phyloP scores from a whole-genome alignment of 2,797 vertebrate species.

The Malacoctenus gilli region DNA sequence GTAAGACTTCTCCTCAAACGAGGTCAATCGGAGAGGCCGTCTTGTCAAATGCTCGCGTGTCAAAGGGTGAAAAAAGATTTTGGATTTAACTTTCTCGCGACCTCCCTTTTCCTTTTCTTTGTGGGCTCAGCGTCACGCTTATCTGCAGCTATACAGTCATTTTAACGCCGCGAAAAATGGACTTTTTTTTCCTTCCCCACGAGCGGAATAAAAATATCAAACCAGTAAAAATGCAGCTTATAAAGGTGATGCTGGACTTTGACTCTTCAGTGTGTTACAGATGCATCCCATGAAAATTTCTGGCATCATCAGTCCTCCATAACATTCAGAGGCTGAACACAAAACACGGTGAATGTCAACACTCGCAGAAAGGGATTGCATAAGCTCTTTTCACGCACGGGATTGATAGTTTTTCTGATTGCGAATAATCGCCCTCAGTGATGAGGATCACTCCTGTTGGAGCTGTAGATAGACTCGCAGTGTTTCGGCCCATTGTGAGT shows the following conservation, averaged over 20 bases:
- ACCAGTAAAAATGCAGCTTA: background rate
- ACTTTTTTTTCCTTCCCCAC: background rate
- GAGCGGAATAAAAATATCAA: background rate
- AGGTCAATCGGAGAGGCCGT: too few species aligned
- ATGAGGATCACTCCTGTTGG: constrained; percentile 27
- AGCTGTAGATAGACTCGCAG: constrained; percentile 32
- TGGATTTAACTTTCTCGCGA: background rate
- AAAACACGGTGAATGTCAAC: background rate
- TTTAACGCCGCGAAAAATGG: background rate
- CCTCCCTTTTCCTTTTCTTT: background rate
- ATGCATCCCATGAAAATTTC: too few species aligned
- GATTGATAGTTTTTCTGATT: constrained; percentile 26
- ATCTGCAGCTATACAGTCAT: background rate
- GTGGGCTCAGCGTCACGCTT: background rate
- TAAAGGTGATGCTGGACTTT: background rate
- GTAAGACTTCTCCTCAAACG: background rate
- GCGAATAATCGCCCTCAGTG: constrained; percentile 29
- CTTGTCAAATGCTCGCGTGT: too few species aligned
- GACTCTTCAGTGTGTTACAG: too few species aligned
- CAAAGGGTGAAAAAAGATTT: background rate
- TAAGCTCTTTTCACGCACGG: constrained; percentile 18
- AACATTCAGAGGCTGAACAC: too few species aligned
- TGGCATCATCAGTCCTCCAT: too few species aligned
- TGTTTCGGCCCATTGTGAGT: constrained; percentile 44
- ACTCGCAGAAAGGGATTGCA: background rate